Base-by-base conservation (phyloP, 2,113 vertebrate genomes). In the Macroglossus sobrinus region DNA sequence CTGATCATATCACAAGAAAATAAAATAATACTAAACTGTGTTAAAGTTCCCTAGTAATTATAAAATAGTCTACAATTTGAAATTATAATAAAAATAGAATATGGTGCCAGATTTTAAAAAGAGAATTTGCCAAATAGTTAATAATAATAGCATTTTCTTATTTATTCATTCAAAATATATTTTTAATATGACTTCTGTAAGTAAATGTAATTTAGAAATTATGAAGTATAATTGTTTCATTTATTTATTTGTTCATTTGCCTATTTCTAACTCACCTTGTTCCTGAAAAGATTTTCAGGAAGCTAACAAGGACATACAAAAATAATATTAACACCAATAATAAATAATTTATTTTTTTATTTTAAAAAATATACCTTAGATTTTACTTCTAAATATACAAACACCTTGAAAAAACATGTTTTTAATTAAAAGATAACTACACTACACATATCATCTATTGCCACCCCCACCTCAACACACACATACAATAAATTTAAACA, bases 381-480 rank as follows among this genome's bases (percentile, higher is more conserved):
- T 95, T 90, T 97, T 28, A 93, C 90, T 97, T 94, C 84, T 84
- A 87, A 84, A 92, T 76, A 50, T 63, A 55, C 28, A 71, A 24
- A 87, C 22, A 64, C 38, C 75, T 55, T 84, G 14, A 12, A n/a
- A 96, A 91, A 89, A 30, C 55, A 95, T 84, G 14, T 38, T 72
- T 89, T 79, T 95, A 69, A 91, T 84, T 95, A 92, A 96, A 97
- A 93, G 84, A 84, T 14, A 93, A 72, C 21, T 91, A 24, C 16
- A 4, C 14, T 64, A 13, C 2, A 43, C 30, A 5, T 33, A 22
- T 45, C 40, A 33, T 80, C 64, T 50, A 22, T 76, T 66, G 66
- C 57, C 22, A 81, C 30, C 12, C 43, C 4, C 28, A 79, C 55
- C 15, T 26, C 35, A 59, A 63, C 16, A 68, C 43, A 69, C 68